Percentiles rank a stretch among this genome's conserved stretches.
Conservation (phyloP, 2,113 vertebrate genomes). For the Anhinga anhinga region DNA sequence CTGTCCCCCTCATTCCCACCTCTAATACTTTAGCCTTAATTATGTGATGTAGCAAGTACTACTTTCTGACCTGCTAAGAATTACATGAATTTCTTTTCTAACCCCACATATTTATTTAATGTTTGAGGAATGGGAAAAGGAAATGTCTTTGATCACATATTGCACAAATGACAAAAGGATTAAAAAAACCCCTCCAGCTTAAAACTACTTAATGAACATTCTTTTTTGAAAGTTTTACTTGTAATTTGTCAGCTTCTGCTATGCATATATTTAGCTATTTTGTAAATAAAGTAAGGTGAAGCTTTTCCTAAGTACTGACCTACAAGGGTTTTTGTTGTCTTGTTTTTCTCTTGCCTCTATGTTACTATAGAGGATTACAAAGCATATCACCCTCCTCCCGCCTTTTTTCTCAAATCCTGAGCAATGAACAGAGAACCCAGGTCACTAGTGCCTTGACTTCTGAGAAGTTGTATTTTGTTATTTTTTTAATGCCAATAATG, state of each 20-base stretch:
- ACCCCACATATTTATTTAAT: conserved; percentile 23
- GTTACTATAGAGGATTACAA: background rate
- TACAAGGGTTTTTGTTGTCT: background rate
- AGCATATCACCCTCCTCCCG: background rate
- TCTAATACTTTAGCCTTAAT: conserved; percentile 63
- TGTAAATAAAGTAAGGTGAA: conserved; percentile 50
- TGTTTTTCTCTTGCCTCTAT: background rate
- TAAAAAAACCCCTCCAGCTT: conserved; percentile 11
- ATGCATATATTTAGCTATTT: conserved; percentile 42
- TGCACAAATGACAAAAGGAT: conserved; percentile 59
- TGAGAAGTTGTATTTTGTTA: background rate
- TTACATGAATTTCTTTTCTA: conserved; percentile 53
- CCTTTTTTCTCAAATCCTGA: background rate
- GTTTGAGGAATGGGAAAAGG: conserved; percentile 2
- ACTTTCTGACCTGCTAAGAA: conserved; percentile 40
- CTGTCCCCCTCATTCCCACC: conserved; percentile 10
- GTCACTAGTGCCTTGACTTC: background rate
- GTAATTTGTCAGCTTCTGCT: conserved; percentile 44
- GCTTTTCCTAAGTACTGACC: background rate
- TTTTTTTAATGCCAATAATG: background rate
- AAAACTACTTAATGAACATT: conserved; percentile 55
- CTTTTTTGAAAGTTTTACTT: conserved; percentile 60
- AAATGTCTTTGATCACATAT: conserved; percentile 62
- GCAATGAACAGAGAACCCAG: background rate
- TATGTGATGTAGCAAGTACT: conserved; percentile 41